Base-by-base conservation (phyloP, 1,140 invertebrate species). In the Drosophila yakuba region DNA sequence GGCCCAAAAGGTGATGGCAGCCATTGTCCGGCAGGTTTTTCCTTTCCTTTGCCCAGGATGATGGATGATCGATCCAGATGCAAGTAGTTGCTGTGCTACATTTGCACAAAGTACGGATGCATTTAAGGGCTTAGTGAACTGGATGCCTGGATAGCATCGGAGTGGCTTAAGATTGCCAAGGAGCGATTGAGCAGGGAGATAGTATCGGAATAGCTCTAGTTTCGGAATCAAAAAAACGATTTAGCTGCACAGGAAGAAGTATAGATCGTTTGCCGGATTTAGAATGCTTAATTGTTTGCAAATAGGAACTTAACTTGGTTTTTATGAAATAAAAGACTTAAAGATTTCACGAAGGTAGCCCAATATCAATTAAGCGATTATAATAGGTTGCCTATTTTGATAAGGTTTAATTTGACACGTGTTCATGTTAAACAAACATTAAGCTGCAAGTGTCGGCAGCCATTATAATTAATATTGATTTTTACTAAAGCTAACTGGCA, bases 1-100 rank as follows among this genome's bases (percentile, higher is more conserved):
- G 68, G 78, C 63, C 74, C 60, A 44, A 74, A 75, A 85, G 77
- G 73, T 77, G 81, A 61, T 63, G 76, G 71, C 72, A 74, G 72
- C 71, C 71, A 74, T 52, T 74, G 71, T 73, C 48, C 52, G 28
- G 32, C 28, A 14, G 59, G n/a, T 28, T 50, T 25, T 60, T 35
- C 15, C 28, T 36, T 60, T 35, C 14, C 28, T 36, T n/a, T 25
- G 8, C 36, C 17, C 54, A 23, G 60, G 25, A 25, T 62, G 60
- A 43, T 68, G 64, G 41, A 68, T 68, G 64, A 67, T 68, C 64
- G 38, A 62, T 64, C 55, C 50, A 52, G 50, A 52, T 54, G 35
- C 35, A 39, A 56, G 36, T 25, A 56, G 52, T 12, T 25, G 8
- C 54, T 23, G 15, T 25, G 14, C 54, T 39, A 32, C 51, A 54